A percentile compares a stretch with the other conserved stretches of the same genome.
phyloP scores from a whole-genome alignment of 2,797 vertebrate genomes.

The Pelodytes ibericus region DNA sequence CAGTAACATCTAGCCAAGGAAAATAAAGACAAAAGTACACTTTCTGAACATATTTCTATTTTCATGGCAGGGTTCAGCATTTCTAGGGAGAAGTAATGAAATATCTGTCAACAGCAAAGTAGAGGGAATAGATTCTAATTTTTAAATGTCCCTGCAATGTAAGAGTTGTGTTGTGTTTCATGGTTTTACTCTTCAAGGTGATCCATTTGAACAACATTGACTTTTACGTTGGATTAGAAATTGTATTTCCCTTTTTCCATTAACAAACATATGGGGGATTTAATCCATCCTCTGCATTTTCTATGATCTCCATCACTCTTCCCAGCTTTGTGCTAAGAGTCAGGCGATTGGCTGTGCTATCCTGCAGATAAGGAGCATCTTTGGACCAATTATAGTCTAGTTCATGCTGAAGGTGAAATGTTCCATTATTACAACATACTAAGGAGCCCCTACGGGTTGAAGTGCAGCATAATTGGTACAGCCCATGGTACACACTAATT shows the following conservation, averaged over 20 bases:
- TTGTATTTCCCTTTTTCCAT: conserved; percentile 46
- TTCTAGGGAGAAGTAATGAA: conserved; percentile 50
- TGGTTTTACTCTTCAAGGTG: conserved; percentile 47
- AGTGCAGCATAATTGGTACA: conserved; percentile 52
- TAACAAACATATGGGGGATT: conserved; percentile 54
- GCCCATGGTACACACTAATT: conserved; percentile 31
- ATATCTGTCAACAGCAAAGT: conserved; percentile 45
- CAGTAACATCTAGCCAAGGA: conserved; percentile 51
- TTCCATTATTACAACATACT: conserved; percentile 52
- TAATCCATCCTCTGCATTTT: conserved; percentile 47
- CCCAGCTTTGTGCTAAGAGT: conserved; percentile 42
- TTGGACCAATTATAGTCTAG: conserved; percentile 47
- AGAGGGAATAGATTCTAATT: conserved; percentile 43
- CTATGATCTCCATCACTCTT: conserved; percentile 49
- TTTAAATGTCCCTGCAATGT: conserved; percentile 46
- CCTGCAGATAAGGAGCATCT: conserved; percentile 48
- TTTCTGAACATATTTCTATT: conserved; percentile 53
- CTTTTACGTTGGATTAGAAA: conserved; percentile 50
- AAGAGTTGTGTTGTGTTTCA: conserved; percentile 50
- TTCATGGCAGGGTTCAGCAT: conserved; percentile 51
- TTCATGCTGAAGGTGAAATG: conserved; percentile 53
- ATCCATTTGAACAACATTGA: conserved; percentile 41
- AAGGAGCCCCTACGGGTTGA: conserved; percentile 51
- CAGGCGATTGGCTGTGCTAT: conserved; percentile 48
- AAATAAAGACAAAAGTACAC: conserved; percentile 55